Conservation (phyloP, 2,113 vertebrate species). For the Hippocampus barbouri region DNA sequence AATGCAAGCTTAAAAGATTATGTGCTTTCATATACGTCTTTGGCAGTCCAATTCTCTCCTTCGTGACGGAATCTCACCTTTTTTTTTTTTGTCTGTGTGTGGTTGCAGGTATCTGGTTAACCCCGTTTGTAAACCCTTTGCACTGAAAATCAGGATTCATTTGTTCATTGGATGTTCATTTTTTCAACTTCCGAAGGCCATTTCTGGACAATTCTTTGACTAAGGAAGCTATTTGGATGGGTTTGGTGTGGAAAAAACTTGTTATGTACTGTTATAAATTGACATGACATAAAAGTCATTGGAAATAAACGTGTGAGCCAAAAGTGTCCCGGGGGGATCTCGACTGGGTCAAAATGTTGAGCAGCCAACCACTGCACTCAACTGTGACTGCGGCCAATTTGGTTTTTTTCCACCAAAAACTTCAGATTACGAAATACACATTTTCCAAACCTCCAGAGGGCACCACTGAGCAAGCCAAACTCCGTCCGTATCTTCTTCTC, state of each 20-base stretch:
- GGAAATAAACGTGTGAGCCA: too few species aligned
- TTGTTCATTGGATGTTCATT: background rate
- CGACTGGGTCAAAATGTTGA: too few species aligned
- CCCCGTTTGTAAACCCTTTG: background rate
- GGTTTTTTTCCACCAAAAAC: background rate
- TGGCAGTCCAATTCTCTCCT: slow-evolving; percentile 37
- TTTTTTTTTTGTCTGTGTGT: slow-evolving; percentile 7
- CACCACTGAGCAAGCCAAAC: slow-evolving; percentile 32
- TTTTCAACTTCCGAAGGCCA: background rate
- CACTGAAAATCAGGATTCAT: background rate
- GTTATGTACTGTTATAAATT: background rate
- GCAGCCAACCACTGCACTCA: too few species aligned
- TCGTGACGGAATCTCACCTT: slow-evolving; percentile 8
- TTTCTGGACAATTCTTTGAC: background rate
- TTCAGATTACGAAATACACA: background rate
- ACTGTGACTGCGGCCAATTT: background rate
- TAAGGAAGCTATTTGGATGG: background rate
- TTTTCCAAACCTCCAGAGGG: background rate
- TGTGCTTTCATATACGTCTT: slow-evolving; percentile 61
- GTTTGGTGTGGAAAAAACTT: background rate
- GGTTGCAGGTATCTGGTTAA: background rate
- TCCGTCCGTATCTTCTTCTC: background rate
- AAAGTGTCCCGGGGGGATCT: too few species aligned
- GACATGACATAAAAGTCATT: too few species aligned
- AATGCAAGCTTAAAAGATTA: slow-evolving; percentile 71